A percentile compares a stretch with the other conserved stretches of the same genome.
phyloP scores from a whole-genome alignment of 2,797 vertebrate genomes.

The Bradypus variegatus region DNA sequence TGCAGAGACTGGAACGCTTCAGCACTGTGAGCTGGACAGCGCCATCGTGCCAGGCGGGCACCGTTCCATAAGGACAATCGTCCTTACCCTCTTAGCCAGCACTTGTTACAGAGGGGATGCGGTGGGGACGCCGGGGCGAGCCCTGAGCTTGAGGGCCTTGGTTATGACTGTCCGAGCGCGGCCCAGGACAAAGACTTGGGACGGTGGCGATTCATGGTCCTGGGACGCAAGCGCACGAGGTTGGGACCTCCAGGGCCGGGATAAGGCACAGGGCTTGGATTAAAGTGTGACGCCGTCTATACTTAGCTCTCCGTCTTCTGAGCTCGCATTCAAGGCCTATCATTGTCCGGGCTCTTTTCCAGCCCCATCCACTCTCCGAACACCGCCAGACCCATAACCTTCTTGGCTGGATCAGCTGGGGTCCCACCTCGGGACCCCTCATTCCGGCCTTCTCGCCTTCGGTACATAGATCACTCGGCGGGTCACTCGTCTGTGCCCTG shows the following conservation, averaged over 20 bases:
- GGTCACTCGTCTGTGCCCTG: neutral
- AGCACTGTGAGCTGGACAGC: constrained; percentile 38
- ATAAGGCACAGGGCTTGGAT: neutral
- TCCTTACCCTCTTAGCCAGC: neutral
- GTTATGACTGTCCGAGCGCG: neutral
- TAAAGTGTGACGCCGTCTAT: neutral
- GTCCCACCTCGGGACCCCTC: neutral
- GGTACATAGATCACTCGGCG: neutral
- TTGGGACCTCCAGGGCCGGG: neutral
- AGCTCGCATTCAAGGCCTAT: neutral
- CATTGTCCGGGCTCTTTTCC: neutral
- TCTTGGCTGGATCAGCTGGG: neutral
- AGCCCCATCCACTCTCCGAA: neutral
- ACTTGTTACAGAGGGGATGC: neutral
- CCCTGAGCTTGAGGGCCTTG: neutral
- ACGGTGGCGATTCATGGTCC: too few species aligned
- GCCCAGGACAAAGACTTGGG: too few species aligned
- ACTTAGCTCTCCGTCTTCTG: neutral
- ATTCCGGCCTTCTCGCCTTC: neutral
- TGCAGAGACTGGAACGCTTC: neutral
- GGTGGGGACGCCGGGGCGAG: neutral
- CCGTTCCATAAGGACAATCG: fast-evolving
- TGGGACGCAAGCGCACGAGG: too few species aligned
- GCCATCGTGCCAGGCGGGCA: fast-evolving
- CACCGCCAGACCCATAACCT: neutral